A percentile compares a stretch with the other conserved stretches of the same genome.
These are phyloP conservation scores for Acridotheres tristis DNA, from an alignment of 2,797 vertebrate species.

Conservation along the genomic window DNA sequence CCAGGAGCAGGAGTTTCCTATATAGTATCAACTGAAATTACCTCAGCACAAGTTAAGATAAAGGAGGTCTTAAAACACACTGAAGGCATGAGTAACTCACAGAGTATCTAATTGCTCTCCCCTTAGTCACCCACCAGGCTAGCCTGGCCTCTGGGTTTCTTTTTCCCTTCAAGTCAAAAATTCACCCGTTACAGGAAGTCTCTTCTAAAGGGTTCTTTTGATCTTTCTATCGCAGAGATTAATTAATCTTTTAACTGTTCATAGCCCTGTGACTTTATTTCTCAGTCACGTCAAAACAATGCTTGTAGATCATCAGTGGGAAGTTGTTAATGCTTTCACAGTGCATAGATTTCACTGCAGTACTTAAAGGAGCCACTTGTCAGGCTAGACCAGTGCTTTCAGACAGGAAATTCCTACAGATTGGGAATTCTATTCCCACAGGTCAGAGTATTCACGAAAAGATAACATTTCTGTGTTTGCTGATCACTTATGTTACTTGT, in stretches of 20 bases:
- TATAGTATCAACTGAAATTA: conserved; percentile 9
- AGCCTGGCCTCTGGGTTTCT: background rate
- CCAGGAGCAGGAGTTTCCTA: background rate
- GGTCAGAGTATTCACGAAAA: background rate
- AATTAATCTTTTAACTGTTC: conserved; percentile 38
- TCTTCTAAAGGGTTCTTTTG: conserved; percentile 26
- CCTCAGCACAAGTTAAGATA: conserved; percentile 38
- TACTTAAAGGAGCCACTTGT: background rate
- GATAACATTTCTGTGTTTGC: background rate
- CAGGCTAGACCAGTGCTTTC: background rate
- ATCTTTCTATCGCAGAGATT: conserved; percentile 19
- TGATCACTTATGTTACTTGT: background rate
- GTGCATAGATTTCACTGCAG: background rate
- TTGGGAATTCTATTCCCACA: background rate
- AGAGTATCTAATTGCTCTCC: background rate
- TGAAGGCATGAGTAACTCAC: conserved; percentile 14
- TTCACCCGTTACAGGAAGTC: background rate
- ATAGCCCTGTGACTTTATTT: conserved; percentile 16
- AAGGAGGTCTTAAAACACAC: background rate
- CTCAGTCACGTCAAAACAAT: conserved; percentile 7
- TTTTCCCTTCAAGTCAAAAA: background rate
- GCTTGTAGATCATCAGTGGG: background rate
- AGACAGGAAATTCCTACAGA: background rate
- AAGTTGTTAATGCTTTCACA: background rate
- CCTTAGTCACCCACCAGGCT: background rate